Evolutionary conservation across 1,140 invertebrate species (phyloP), one percentile per base, ranked within the genome.

Genomic region (Cyclargus thomasi): DNA sequence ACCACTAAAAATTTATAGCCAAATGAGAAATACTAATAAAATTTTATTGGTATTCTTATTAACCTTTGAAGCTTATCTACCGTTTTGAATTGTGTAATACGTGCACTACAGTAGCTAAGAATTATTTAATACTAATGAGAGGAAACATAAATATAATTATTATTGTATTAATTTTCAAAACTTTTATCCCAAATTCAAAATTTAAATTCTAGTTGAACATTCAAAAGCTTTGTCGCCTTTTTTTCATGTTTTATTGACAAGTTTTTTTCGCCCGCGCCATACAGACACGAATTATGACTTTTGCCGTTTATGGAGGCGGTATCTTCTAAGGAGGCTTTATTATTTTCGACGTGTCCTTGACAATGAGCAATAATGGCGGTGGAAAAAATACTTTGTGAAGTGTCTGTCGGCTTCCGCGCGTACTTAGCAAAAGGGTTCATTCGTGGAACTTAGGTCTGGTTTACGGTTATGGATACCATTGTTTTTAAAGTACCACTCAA

Each of bases 351-450:
- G 69, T 65, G 74, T 80, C 76, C 78, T 81, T 80, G 74, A 83
- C 65, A 80, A 82, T 70, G 67, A 77, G 76, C 67, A 76, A 59
- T 75, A 72, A 74, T 67, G 68, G 62, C 65, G 67, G 67, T 65
- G 67, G 71, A 68, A 71, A 75, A 55, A 68, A 66, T 55, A 65
- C 65, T 69, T 74, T 74, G 72, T 67, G 20, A 59, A 47, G 39
- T 71, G 74, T 81, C 82, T 83, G 83, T 82, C 80, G 84, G 82
- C 29, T 57, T 23, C 29, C 53, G 65, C 82, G 80, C 81, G 82
- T 84, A 73, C 68, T 76, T 73, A 62, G 74, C 72, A 71, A 59
- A 79, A 83, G 80, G 81, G 81, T 78, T 78, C 82, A 68, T 79
- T 80, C 82, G 69, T 39, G 69, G 80, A 81, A 81, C 71, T 72